Conservation (phyloP, 2,113 vertebrate species). For the Glaucidium brasilianum region DNA sequence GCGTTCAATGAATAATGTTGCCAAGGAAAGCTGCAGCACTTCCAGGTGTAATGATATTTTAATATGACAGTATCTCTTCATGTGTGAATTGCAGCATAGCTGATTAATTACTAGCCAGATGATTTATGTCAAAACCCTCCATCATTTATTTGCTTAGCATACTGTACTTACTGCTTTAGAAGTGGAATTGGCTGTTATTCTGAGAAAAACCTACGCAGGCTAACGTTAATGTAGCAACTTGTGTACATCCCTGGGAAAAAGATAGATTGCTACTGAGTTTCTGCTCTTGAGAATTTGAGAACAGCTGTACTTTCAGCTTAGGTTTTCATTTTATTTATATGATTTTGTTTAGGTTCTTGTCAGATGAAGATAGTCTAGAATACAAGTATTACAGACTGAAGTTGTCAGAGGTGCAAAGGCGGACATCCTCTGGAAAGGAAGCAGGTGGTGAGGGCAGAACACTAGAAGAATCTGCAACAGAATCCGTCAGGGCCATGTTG, state of each 20-base stretch:
- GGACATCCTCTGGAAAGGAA: not conserved
- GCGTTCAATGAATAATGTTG: not conserved
- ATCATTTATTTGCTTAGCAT: not conserved
- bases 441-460: not conserved
- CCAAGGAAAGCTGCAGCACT: not conserved
- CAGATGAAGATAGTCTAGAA: slow-evolving; percentile 74
- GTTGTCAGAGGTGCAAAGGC: slow-evolving; percentile 60
- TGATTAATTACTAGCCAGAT: not conserved
- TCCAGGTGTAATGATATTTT: not conserved
- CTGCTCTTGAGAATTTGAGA: not conserved
- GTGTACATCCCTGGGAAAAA: not conserved
- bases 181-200: not conserved
- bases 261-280: not conserved
- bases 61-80: not conserved
- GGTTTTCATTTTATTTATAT: not conserved
- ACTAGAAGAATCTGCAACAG: not conserved
- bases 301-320: not conserved
- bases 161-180: not conserved
- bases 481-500: slow-evolving; percentile 67
- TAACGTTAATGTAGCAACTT: not conserved
- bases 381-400: slow-evolving; percentile 78
- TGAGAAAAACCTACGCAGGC: not conserved
- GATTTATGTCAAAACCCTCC: not conserved
- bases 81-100: not conserved
- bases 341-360: slow-evolving; percentile 69